Base-by-base conservation (phyloP, 2,888 invertebrate species). In the Agrotis puta region DNA sequence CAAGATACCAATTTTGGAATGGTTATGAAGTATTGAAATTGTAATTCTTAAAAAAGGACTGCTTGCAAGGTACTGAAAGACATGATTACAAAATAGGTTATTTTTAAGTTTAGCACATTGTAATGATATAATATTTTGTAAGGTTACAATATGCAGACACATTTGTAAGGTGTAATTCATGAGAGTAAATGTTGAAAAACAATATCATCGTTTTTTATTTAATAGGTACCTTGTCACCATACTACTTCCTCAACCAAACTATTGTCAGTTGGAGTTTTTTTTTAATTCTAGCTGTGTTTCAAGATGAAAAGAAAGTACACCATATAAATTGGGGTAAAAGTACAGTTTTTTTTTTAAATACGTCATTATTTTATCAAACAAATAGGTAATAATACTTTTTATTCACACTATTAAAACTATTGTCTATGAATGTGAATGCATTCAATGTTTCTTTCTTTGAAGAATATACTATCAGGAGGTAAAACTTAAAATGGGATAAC, bases 151-250 rank as follows among this genome's bases (percentile, higher is more conserved):
- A 95, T 94, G 94, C 94, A 91, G 91, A 95, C 94, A 94, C 94
- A 94, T 95, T 94, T 95, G 93, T 96, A 95, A 94, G 92, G 92
- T 93, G 94, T 96, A 94, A 94, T 95, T 95, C 95, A 95, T 94
- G 92, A 94, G 89, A 95, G 92, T 96, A 96, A 95, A 96, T 94
- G 94, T 95, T 93, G 89, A 93, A 94, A 95, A 94, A 90, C 86
- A 81, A 79, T 77, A 58, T 65, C 76, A 63, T 54, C 68, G 27
- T 82, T 80, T 83, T 81, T 86, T 84, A 77, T 82, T 85, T 74
- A 70, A 39, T 39, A 33, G 33, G 33, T 59, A 16, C 13, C n/a
- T 1, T 18, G 9, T 54, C 11, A 11, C 54, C 22, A 3, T 53
- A 24, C 24, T 24, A 39, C 39, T 39, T 39, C 39, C 39, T 39